phyloP scores from a whole-genome alignment of 2,888 invertebrate genomes.

The Ophion slaviceki region DNA sequence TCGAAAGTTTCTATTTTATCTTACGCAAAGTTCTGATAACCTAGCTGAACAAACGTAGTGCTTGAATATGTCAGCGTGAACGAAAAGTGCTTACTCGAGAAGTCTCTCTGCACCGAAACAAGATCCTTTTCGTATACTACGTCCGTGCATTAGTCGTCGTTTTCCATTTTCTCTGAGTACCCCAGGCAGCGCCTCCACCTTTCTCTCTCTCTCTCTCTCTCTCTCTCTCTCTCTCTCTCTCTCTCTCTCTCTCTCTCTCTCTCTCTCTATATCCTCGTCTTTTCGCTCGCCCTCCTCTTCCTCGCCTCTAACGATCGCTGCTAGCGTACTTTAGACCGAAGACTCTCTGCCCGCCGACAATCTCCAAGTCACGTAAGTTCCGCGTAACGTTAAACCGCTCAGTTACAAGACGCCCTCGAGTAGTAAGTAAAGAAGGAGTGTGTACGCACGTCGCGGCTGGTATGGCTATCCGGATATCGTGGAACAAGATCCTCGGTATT shows the following conservation, averaged over 20 bases:
- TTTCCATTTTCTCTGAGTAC: slow-evolving; percentile 30
- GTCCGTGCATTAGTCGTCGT: slow-evolving; percentile 35
- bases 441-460: slow-evolving; percentile 40
- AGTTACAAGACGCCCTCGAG: slow-evolving; percentile 56
- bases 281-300: slow-evolving; percentile 11
- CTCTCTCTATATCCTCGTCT: slow-evolving; percentile 10
- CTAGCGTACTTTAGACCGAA: slow-evolving; percentile 18
- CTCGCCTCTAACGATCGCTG: slow-evolving; percentile 17
- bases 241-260: slow-evolving; percentile 12
- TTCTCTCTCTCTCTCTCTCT: slow-evolving; percentile 15
- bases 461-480: slow-evolving; percentile 15
- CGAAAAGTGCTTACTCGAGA: slow-evolving; percentile 10
- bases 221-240: background rate
- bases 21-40: background rate
- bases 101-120: slow-evolving; percentile 17
- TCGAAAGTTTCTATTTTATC: background rate
- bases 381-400: slow-evolving; percentile 48
- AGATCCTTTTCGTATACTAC: slow-evolving; percentile 29
- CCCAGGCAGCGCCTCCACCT: slow-evolving; percentile 4
- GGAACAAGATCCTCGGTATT: slow-evolving; percentile 55
- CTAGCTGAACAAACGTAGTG: background rate
- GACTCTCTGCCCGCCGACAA: slow-evolving; percentile 39
- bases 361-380: slow-evolving; percentile 61
- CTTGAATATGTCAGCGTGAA: slow-evolving; percentile 15
- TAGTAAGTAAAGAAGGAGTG: slow-evolving; percentile 58